These are phyloP conservation scores for Cherax destructor DNA, from an alignment of 1,140 invertebrate genomes.

Conservation along the genomic window DNA sequence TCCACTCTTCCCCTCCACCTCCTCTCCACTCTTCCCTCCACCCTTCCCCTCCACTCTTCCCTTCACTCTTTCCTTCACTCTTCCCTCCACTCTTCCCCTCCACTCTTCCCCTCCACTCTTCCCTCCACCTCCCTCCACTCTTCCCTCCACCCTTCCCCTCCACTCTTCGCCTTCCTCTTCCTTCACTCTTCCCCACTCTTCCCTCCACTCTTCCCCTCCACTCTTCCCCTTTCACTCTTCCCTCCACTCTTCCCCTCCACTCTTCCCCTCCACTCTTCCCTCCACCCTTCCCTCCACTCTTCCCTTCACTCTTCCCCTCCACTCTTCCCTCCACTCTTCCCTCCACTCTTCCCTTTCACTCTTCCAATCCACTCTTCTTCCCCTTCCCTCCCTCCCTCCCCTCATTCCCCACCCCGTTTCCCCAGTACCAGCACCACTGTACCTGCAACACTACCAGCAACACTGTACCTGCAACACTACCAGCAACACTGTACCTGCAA, in stretches of 20 bases:
- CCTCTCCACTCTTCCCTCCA: too few relatives aligned
- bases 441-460: too few relatives aligned
- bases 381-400: neutral
- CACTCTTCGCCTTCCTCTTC: neutral
- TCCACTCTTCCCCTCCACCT: neutral
- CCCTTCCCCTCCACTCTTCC: neutral
- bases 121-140: too few relatives aligned
- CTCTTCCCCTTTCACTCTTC: neutral
- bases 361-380: too few relatives aligned
- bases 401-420: neutral
- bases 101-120: neutral
- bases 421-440: too few relatives aligned
- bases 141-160: neutral
- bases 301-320: neutral
- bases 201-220: neutral
- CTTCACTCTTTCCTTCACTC: neutral
- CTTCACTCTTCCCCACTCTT: neutral
- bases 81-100: neutral
- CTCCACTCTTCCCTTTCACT: neutral
- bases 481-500: too few relatives aligned
- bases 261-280: too few relatives aligned
- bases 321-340: too few relatives aligned
- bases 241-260: neutral
- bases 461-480: too few relatives aligned
- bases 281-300: neutral